These are phyloP conservation scores for Phainopepla nitens DNA, from an alignment of 2,113 vertebrate species.

Conservation along the genomic window DNA sequence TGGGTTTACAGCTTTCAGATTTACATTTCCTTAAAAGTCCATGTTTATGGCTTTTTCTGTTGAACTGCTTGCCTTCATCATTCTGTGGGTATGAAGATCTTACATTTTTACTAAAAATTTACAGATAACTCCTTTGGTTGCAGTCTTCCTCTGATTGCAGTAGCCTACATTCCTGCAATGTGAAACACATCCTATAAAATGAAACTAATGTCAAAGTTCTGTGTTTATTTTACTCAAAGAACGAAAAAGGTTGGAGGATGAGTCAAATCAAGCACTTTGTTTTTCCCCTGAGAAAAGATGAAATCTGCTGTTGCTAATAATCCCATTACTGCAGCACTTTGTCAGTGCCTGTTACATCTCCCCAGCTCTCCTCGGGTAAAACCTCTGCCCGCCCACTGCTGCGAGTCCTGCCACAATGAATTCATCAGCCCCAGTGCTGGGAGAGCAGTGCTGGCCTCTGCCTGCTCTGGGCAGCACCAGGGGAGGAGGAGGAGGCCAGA, in stretches of 20 bases:
- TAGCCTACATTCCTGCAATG: neutral
- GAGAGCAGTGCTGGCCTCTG: neutral
- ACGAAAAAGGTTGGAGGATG: neutral
- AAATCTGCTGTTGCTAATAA: conserved; percentile 1
- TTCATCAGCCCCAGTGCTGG: neutral
- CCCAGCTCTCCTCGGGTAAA: neutral
- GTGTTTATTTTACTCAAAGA: neutral
- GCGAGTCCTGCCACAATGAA: conserved; percentile 11
- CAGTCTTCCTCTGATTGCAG: neutral
- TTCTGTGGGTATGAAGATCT: neutral
- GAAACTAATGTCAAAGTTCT: neutral
- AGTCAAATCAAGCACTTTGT: neutral
- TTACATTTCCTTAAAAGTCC: neutral
- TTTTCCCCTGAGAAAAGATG: neutral
- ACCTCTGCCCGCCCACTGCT: neutral
- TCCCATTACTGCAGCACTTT: conserved; percentile 1
- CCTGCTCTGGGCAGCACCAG: neutral
- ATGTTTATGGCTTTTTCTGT: neutral
- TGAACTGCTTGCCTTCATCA: neutral
- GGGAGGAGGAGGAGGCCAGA: neutral
- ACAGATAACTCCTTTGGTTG: neutral
- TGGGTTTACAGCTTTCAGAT: neutral
- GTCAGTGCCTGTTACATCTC: neutral
- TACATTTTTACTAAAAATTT: neutral
- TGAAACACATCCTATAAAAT: neutral